Base-by-base conservation (phyloP, 2,888 invertebrate species). In the Campaea margaritaria region DNA sequence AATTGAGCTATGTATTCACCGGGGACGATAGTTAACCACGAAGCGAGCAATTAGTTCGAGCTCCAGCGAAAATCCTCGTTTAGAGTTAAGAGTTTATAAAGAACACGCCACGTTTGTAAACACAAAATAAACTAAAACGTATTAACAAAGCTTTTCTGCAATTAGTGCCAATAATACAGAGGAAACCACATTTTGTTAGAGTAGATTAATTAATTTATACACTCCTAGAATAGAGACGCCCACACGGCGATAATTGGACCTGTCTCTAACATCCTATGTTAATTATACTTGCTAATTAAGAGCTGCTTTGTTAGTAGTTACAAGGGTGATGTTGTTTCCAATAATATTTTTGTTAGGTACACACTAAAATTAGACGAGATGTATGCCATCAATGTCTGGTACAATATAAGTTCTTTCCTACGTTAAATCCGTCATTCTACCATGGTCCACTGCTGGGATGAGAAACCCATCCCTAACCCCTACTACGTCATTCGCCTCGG, bases 1-100 rank as follows among this genome's bases (percentile, higher is more conserved):
- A 59, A 66, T 68, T 66, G 59, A 65, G 64, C 57, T 51, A 53
- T 63, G 60, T 58, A 44, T 64, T 50, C 60, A 58, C 59, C 13
- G 43, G 41, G 49, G 59, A 62, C 41, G 46, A 51, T 36, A 57
- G 50, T 54, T 65, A 60, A 60, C 66, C 54, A 53, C 42, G 63
- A 51, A 48, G 16, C 63, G 52, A 59, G 54, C 58, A 64, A 65
- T 63, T 65, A 62, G 45, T 62, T 44, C 39, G 44, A 57, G 48
- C 58, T 58, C 52, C 50, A 48, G 49, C 46, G 49, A 60, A 67
- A 53, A 51, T 58, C 27, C 51, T 39, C 27, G 9, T 41, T 11
- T 15, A 44, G 36, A 45, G 14, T 5, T 3, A 31, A 42, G n/a
- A 31, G 16, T 45, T 31, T 31, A 0, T 45, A 45, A 50, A 45